These are phyloP conservation scores for Dysdera silvatica DNA, from an alignment of 1,140 invertebrate genomes.

Conservation along the genomic window DNA sequence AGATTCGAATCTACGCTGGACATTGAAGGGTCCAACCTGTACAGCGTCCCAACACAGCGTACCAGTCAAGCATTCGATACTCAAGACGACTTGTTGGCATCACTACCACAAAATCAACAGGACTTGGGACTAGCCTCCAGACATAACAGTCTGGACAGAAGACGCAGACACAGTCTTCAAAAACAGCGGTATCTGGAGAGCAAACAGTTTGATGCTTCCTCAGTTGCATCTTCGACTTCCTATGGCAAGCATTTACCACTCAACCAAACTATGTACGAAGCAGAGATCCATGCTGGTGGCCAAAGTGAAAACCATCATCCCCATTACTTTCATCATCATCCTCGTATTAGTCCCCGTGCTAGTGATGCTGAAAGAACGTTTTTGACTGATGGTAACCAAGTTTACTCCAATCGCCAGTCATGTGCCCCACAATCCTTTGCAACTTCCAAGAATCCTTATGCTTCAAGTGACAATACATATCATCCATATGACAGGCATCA, in stretches of 20 bases:
- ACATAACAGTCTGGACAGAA: slow-evolving; percentile 28
- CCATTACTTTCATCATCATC: slow-evolving; percentile 24
- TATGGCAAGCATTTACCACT: no score
- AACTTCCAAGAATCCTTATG: no score
- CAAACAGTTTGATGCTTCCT: no score
- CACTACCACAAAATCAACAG: slow-evolving; percentile 17
- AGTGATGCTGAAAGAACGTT: background rate
- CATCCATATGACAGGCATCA: no score
- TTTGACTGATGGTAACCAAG: background rate
- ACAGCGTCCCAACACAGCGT: slow-evolving; percentile 43
- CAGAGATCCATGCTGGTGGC: no score
- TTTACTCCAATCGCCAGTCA: background rate
- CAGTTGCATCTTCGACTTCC: no score
- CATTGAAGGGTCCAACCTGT: slow-evolving; percentile 38
- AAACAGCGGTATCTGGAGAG: no score
- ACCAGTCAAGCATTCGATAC: slow-evolving; percentile 42
- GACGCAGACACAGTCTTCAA: slow-evolving; percentile 17
- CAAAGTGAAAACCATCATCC: no score
- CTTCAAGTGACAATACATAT: no score
- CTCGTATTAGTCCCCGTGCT: background rate
- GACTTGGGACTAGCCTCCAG: slow-evolving; percentile 21
- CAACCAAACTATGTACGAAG: no score
- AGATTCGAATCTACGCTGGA: slow-evolving; percentile 29
- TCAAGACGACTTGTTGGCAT: slow-evolving; percentile 38
- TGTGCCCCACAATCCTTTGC: background rate